phyloP scores from a whole-genome alignment of 2,113 vertebrate genomes.

The Ramphastos sulfuratus region DNA sequence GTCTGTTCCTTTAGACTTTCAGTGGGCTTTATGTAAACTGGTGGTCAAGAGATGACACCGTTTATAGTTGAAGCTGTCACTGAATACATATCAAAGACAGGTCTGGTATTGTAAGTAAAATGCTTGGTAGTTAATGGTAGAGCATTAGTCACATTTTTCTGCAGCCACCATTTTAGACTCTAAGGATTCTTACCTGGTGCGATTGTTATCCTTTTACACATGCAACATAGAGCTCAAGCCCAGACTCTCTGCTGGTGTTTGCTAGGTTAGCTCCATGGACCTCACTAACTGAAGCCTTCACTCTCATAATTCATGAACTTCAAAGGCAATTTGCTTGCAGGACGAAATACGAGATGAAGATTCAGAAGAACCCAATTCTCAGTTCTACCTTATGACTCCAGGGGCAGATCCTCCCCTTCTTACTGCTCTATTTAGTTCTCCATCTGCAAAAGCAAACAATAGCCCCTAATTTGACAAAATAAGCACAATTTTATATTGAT shows the following conservation, averaged over 20 bases:
- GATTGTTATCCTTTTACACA: background rate
- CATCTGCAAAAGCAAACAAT: background rate
- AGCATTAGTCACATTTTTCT: background rate
- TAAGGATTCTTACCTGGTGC: background rate
- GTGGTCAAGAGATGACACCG: background rate
- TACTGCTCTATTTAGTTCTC: background rate
- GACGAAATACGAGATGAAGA: conserved; percentile 1
- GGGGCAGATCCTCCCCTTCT: background rate
- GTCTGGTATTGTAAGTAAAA: background rate
- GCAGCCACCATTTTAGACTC: background rate
- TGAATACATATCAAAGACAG: background rate
- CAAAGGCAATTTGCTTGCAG: conserved; percentile 17
- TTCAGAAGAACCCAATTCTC: background rate
- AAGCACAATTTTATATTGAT: background rate
- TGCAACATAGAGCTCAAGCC: background rate
- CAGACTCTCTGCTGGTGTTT: background rate
- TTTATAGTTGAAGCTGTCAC: background rate
- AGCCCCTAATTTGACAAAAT: background rate
- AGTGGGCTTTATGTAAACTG: background rate
- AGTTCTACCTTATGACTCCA: background rate
- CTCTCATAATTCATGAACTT: background rate
- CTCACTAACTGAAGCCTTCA: background rate
- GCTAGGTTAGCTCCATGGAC: background rate
- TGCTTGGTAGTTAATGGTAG: background rate
- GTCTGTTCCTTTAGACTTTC: background rate